Conservation (phyloP, 2,888 invertebrate genomes). For the Microdon myrmicae region DNA sequence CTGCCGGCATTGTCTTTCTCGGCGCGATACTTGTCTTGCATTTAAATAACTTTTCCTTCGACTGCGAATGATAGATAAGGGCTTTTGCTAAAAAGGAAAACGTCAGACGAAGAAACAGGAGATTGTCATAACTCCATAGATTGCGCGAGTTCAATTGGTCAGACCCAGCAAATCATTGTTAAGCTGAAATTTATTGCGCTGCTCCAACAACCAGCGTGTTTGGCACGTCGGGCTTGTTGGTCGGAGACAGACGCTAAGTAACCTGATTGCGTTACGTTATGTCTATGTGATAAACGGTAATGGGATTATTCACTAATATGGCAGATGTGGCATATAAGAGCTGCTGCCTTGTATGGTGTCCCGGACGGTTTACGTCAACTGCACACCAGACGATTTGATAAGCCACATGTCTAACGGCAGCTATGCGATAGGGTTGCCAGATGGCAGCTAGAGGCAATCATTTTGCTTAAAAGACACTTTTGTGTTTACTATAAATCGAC, state of each 20-base stretch:
- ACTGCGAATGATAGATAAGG: neutral
- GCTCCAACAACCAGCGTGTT: neutral
- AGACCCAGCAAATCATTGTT: constrained; percentile 36
- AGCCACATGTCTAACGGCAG: no score
- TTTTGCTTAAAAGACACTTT: no score
- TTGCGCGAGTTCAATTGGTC: constrained; percentile 42
- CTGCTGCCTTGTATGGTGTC: constrained; percentile 41
- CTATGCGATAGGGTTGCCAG: no score
- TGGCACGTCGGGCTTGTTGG: constrained; percentile 3
- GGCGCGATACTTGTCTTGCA: constrained; percentile 7
- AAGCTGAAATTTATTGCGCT: constrained; percentile 31
- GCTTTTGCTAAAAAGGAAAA: constrained; percentile 8
- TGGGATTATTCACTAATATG: constrained; percentile 48
- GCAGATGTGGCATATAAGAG: constrained; percentile 47
- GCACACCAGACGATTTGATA: no score
- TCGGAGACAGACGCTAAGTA: constrained; percentile 1
- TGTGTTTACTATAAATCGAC: no score
- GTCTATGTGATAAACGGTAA: constrained; percentile 51
- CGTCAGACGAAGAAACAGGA: constrained; percentile 5
- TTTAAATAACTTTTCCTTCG: constrained; percentile 19
- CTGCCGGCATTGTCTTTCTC: no score
- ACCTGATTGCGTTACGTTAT: constrained; percentile 42
- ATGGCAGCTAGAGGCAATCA: no score
- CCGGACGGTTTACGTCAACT: no score
- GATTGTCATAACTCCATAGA: constrained; percentile 4